Evolutionary conservation across 2,888 invertebrate genomes (phyloP).

Genomic region (Clepsis dumicolana): DNA sequence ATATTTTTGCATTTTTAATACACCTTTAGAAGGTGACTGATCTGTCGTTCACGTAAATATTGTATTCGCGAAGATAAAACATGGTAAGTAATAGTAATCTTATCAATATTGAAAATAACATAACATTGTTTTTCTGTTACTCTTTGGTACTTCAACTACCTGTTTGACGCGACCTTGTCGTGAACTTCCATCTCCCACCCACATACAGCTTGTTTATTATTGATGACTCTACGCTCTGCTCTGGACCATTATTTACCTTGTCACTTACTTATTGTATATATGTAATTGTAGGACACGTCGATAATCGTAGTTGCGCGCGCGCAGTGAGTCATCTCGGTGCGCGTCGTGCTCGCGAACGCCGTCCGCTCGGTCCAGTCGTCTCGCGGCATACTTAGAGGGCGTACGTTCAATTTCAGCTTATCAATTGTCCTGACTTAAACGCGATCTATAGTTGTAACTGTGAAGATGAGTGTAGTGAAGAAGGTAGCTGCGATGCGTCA

Average conservation of each 20-base stretch:
- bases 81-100: conserved; percentile 13
- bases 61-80: conserved; percentile 12
- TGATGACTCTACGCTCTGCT: conserved; percentile 62
- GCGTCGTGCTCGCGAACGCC: conserved; percentile 81
- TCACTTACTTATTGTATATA: conserved; percentile 70
- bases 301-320: conserved; percentile 79
- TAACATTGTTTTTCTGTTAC: conserved; percentile 24
- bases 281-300: conserved; percentile 76
- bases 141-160: conserved; percentile 24
- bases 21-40: conserved; percentile 29
- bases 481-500: conserved; percentile 90
- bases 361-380: conserved; percentile 79
- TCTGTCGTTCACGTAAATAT: conserved; percentile 17
- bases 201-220: conserved; percentile 76
- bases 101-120: conserved; percentile 21
- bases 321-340: conserved; percentile 80
- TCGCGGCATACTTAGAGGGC: conserved; percentile 82
- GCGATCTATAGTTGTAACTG: conserved; percentile 50
- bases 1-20: conserved; percentile 33
- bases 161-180: conserved; percentile 61
- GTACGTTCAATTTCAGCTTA: conserved; percentile 74
- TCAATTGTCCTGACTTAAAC: conserved; percentile 50
- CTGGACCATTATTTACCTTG: conserved; percentile 78
- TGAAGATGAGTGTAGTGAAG: conserved; percentile 83
- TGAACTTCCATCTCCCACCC: conserved; percentile 78